A percentile compares a stretch with the other conserved stretches of the same genome.
Conservation (phyloP, 2,797 vertebrate genomes). For the Lagorchestes hirsutus region DNA sequence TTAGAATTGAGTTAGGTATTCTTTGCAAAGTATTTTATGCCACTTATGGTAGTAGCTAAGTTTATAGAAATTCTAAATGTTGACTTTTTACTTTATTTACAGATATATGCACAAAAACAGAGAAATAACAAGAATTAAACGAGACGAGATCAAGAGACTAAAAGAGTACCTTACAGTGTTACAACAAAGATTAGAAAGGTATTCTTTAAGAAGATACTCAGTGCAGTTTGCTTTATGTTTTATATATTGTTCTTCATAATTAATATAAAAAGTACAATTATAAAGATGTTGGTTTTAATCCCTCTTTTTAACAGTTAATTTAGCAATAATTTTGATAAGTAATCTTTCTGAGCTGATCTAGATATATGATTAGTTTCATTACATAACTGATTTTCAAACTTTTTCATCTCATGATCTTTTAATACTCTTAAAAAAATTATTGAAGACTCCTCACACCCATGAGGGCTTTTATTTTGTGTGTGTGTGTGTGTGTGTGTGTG, state of each 20-base stretch:
- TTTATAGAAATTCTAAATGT: constrained; percentile 49
- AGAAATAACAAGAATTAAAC: constrained; percentile 97
- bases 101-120: constrained; percentile 99
- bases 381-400: background rate
- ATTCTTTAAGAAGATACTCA: constrained; percentile 65
- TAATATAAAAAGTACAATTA: background rate
- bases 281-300: constrained; percentile 38
- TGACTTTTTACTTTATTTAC: constrained; percentile 67
- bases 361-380: background rate
- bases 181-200: constrained; percentile 98
- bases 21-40: background rate
- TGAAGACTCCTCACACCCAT: background rate
- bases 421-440: background rate
- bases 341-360: constrained; percentile 5
- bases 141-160: constrained; percentile 98
- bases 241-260: background rate
- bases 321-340: background rate
- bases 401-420: background rate
- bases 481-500: background rate
- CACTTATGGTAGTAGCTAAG: background rate
- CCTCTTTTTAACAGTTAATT: constrained; percentile 7
- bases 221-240: background rate
- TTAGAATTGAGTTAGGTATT: background rate
- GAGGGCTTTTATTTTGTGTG: background rate
- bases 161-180: constrained; percentile 97